phyloP scores from a whole-genome alignment of 2,888 invertebrate species.

The Drosophila kuntzei region DNA sequence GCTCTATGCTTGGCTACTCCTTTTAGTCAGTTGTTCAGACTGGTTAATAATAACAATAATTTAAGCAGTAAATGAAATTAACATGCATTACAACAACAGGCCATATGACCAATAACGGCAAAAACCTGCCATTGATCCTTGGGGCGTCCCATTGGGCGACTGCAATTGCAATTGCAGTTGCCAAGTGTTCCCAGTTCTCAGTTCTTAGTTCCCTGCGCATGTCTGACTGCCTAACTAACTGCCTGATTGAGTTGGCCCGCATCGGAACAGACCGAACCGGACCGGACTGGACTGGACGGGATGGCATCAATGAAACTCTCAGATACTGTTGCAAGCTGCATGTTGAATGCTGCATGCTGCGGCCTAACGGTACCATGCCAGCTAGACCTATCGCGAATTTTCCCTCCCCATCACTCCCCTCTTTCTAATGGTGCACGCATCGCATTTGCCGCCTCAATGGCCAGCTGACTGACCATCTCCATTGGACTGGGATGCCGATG shows the following conservation, averaged over 20 bases:
- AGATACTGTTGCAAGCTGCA: conserved; percentile 47
- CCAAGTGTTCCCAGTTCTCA: conserved; percentile 43
- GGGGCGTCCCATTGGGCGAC: conserved; percentile 77
- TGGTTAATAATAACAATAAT: conserved; percentile 76
- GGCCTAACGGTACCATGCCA: conserved; percentile 65
- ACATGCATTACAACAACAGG: conserved; percentile 71
- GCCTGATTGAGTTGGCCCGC: conserved; percentile 75
- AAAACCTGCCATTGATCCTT: conserved; percentile 77
- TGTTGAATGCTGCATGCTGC: conserved; percentile 58
- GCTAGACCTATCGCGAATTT: conserved; percentile 43
- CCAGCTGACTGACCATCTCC: conserved; percentile 67
- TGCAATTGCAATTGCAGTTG: conserved; percentile 47
- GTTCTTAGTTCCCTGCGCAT: conserved; percentile 41
- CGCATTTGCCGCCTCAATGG: conserved; percentile 74
- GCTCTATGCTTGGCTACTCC: conserved; percentile 12
- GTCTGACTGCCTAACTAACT: conserved; percentile 61
- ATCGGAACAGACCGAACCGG: conserved; percentile 28
- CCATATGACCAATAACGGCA: conserved; percentile 70
- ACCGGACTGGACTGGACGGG: conserved; percentile 20
- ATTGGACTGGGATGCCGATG: conserved; percentile 31
- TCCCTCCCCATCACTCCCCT: background rate
- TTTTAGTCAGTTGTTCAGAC: conserved; percentile 10
- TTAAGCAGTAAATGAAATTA: conserved; percentile 76
- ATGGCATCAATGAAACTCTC: conserved; percentile 70
- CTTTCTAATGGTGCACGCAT: conserved; percentile 74